Percentiles rank a stretch among this genome's conserved stretches.
These are phyloP conservation scores for Calypte anna DNA, from an alignment of 2,113 vertebrate genomes.

Conservation along the genomic window DNA sequence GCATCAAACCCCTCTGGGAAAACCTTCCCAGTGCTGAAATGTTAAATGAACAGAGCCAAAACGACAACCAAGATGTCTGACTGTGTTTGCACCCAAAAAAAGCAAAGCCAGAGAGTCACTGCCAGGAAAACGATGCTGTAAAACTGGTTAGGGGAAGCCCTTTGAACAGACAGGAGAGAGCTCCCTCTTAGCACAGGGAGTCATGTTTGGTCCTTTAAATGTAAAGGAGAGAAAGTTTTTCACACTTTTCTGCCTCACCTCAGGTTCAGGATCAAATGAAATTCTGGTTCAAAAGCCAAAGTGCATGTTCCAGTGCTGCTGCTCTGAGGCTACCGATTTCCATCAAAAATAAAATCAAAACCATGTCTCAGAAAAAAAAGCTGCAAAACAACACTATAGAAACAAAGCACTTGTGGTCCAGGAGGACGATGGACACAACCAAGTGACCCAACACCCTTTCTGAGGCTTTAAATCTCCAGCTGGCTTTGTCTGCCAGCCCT, in stretches of 20 bases:
- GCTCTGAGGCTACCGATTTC: neutral
- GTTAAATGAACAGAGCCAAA: neutral
- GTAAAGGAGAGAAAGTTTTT: neutral
- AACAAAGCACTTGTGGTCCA: constrained; percentile 36
- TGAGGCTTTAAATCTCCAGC: neutral
- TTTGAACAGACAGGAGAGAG: neutral
- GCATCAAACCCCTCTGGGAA: neutral
- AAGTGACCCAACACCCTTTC: neutral
- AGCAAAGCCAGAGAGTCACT: neutral
- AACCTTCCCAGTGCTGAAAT: neutral
- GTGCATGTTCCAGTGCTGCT: neutral
- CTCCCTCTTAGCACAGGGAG: neutral
- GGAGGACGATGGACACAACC: neutral
- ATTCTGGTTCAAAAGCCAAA: neutral
- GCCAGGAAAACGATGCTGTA: neutral
- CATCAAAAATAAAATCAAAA: neutral
- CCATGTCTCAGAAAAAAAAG: neutral
- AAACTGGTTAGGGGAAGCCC: neutral
- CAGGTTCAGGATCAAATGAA: neutral
- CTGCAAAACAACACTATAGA: neutral
- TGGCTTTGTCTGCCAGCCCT: neutral
- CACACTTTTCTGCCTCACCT: neutral
- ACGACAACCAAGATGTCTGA: neutral
- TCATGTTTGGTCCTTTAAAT: neutral
- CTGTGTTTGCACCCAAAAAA: neutral